A percentile compares a stretch with the other conserved stretches of the same genome.
Evolutionary conservation across 2,113 vertebrate genomes (phyloP).

Genomic region (Vidua macroura): DNA sequence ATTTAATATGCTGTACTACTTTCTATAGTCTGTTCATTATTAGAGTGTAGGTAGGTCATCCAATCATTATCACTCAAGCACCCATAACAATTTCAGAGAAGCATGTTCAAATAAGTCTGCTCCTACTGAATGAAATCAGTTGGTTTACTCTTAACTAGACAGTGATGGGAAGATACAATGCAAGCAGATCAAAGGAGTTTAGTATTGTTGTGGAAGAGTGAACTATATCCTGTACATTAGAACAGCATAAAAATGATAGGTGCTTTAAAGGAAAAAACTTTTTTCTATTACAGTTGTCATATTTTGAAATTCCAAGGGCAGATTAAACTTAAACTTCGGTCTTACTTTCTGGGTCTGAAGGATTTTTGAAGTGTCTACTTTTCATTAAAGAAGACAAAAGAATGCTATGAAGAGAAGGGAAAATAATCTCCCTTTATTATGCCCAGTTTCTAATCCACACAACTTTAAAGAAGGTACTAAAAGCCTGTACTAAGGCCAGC

Average conservation of each 20-base stretch:
- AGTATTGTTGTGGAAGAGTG: not conserved
- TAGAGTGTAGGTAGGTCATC: slow-evolving; percentile 43
- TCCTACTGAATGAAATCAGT: not conserved
- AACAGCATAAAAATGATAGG: not conserved
- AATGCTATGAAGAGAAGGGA: not conserved
- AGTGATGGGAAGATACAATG: not conserved
- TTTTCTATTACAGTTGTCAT: not conserved
- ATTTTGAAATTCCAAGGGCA: not conserved
- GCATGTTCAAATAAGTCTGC: not conserved
- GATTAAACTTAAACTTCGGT: not conserved
- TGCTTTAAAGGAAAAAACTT: not conserved
- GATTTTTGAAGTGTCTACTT: not conserved
- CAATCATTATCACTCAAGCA: slow-evolving; percentile 47
- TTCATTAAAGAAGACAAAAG: not conserved
- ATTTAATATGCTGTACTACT: slow-evolving; percentile 47
- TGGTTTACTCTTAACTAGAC: not conserved
- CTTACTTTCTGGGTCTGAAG: not conserved
- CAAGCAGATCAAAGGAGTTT: not conserved
- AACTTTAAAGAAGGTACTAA: not conserved
- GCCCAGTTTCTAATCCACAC: not conserved
- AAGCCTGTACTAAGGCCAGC: not conserved
- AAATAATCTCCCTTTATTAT: not conserved
- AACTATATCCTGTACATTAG: not conserved
- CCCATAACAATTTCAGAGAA: slow-evolving; percentile 17
- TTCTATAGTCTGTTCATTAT: slow-evolving; percentile 51